phyloP scores from a whole-genome alignment of 2,888 invertebrate genomes.

The Acanthococcus lagerstroemiae region DNA sequence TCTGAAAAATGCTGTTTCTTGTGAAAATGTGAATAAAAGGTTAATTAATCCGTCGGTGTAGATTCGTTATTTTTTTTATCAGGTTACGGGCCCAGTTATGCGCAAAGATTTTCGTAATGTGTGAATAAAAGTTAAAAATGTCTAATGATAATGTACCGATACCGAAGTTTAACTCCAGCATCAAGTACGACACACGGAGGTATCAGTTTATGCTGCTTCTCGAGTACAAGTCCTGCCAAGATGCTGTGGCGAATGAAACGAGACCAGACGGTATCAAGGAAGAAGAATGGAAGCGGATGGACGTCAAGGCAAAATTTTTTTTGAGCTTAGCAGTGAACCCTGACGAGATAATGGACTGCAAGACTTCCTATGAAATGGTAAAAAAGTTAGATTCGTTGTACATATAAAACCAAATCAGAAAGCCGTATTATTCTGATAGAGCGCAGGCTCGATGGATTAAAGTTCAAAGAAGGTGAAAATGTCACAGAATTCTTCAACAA shows the following conservation, averaged over 20 bases:
- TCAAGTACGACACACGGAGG: neutral
- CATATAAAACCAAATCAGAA: neutral
- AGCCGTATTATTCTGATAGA: neutral
- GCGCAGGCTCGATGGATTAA: neutral
- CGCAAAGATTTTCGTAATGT: neutral
- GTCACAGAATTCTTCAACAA: neutral
- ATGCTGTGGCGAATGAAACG: neutral
- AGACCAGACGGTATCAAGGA: neutral
- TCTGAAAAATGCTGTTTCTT: too few species aligned
- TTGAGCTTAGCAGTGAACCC: neutral
- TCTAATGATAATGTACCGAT: neutral
- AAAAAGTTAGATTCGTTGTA: constrained; percentile 2
- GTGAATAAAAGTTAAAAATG: neutral
- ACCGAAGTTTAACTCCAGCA: neutral
- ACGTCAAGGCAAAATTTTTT: neutral
- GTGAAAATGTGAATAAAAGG: too few species aligned
- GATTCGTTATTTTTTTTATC: too few species aligned
- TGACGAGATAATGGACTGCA: neutral
- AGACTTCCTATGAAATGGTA: neutral
- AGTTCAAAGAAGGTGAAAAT: neutral
- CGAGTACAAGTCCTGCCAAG: neutral
- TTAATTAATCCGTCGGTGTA: too few species aligned
- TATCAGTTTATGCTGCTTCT: neutral
- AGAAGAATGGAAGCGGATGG: neutral
- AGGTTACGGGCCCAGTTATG: neutral